Evolutionary conservation across 35 echinoderm and acorn worm species (phyloP), one percentile per base, ranked within the genome.

Genomic region (Lytechinus pictus): DNA sequence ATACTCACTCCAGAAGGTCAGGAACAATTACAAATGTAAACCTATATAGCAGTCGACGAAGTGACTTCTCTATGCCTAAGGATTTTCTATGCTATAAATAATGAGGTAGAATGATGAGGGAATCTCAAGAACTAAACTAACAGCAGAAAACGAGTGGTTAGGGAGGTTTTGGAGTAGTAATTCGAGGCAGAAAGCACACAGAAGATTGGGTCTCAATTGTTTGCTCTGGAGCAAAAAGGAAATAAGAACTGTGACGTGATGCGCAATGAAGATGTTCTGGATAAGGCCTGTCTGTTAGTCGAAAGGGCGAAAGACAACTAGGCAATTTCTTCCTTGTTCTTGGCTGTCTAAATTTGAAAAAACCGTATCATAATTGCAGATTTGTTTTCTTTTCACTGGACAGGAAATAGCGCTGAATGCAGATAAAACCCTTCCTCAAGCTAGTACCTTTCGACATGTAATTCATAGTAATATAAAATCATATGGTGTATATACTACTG

Each of bases 151-250:
- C 52, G 88, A 52, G 52, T 16, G 52, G 88, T 44, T n/a, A 52
- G 52, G 52, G 88, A 90, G 88, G 29, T 14, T 90, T 93, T 93
- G 92, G 53, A 57, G 92, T 79, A 57, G 92, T 54, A 93, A 93
- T 93, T 53, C 54, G 92, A 93, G 54, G 55, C 92, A 93, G 54
- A 93, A 57, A 55, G 92, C 53, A 93, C 53, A 57, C 53, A 93
- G 16, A 93, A 54, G 92, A 93, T 93, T 53, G 92, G 92, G 52
- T 55, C 54, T 93, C 29, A 57, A 93, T 55, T 93, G 92, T 93
- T 93, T 93, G 92, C 92, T 93, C 53, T 93, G 55, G 52, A 53
- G 28, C 92, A 27, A 54, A 93, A 57, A 93, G 88, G 88, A 90
- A 90, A 90, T 90, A 90, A 90, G 88, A 90, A 90, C 88, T 79